Percentiles rank a stretch among this genome's conserved stretches.
Evolutionary conservation across 1,140 invertebrate genomes (phyloP).

Genomic region (Polypedilum pembai): DNA sequence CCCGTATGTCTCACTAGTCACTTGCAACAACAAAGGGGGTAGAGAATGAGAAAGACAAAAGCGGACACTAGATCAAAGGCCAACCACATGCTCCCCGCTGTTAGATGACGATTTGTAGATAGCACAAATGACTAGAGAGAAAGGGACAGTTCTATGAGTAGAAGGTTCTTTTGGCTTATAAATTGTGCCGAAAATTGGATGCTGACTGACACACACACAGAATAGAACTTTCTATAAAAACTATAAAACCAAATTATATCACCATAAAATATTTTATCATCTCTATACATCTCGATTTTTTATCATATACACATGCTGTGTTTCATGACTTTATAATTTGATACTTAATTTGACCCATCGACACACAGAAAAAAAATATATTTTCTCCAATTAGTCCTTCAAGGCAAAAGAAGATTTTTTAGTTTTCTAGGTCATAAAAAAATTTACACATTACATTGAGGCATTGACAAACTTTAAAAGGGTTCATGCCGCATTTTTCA

Average conservation of each 20-base stretch:
- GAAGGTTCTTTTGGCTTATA: not conserved
- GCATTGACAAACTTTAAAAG: not conserved
- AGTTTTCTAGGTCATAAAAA: not conserved
- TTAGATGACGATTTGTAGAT: conserved; percentile 5
- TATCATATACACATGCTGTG: not conserved
- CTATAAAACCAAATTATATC: conserved; percentile 25
- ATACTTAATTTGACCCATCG: conserved; percentile 1
- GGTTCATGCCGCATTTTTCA: conserved; percentile 10
- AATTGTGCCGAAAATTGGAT: conserved; percentile 24
- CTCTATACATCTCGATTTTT: not conserved
- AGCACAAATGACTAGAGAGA: not conserved
- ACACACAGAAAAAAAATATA: not conserved
- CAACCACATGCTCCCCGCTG: not conserved
- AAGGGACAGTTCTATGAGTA: not conserved
- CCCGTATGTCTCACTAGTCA: too few species aligned
- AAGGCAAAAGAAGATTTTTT: not conserved
- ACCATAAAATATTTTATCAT: conserved; percentile 26
- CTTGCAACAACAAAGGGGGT: not conserved
- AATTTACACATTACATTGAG: not conserved
- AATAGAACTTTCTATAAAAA: not conserved
- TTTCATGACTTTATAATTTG: conserved; percentile 27
- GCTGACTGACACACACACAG: not conserved
- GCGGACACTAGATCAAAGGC: not conserved
- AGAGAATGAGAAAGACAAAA: not conserved
- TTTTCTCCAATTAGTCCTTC: not conserved